Percentiles rank a stretch among this genome's conserved stretches.
These are phyloP conservation scores for Acrobasis suavella DNA, from an alignment of 2,888 invertebrate species.

Conservation along the genomic window DNA sequence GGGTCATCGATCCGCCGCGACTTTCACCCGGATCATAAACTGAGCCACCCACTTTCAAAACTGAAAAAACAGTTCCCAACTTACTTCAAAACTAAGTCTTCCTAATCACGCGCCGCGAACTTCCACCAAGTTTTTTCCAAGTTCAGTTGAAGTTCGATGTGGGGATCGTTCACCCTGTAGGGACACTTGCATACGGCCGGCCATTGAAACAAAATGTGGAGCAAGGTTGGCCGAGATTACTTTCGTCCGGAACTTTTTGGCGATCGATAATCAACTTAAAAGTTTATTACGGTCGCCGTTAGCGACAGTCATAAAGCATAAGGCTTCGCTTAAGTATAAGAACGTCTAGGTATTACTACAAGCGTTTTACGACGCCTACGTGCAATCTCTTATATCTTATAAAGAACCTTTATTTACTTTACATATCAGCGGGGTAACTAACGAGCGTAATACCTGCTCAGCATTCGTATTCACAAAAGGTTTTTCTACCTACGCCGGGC, in stretches of 20 bases:
- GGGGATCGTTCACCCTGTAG: conserved; percentile 79
- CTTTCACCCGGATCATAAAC: conserved; percentile 82
- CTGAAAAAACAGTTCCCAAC: conserved; percentile 79
- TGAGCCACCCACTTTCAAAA: conserved; percentile 82
- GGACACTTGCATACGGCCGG: conserved; percentile 79
- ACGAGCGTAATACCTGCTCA: conserved; percentile 79
- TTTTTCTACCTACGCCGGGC: conserved; percentile 80
- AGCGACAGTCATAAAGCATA: conserved; percentile 57
- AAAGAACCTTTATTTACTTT: conserved; percentile 66
- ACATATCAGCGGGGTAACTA: conserved; percentile 76
- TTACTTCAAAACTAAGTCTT: conserved; percentile 81
- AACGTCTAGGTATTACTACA: conserved; percentile 43
- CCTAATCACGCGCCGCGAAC: conserved; percentile 81
- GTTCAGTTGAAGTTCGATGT: conserved; percentile 80
- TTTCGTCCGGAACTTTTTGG: conserved; percentile 76
- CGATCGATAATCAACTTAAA: conserved; percentile 77
- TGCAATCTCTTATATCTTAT: conserved; percentile 22
- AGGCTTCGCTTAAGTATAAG: conserved; percentile 29
- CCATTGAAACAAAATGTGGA: conserved; percentile 79
- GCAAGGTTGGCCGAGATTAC: conserved; percentile 79
- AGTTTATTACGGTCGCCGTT: conserved; percentile 67
- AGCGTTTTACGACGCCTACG: conserved; percentile 21
- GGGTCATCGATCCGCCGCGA: conserved; percentile 78
- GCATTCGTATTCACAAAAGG: conserved; percentile 81
- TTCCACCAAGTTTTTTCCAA: conserved; percentile 78